These are phyloP conservation scores for Carterocephalus palaemon DNA, from an alignment of 2,888 invertebrate species.

Conservation along the genomic window DNA sequence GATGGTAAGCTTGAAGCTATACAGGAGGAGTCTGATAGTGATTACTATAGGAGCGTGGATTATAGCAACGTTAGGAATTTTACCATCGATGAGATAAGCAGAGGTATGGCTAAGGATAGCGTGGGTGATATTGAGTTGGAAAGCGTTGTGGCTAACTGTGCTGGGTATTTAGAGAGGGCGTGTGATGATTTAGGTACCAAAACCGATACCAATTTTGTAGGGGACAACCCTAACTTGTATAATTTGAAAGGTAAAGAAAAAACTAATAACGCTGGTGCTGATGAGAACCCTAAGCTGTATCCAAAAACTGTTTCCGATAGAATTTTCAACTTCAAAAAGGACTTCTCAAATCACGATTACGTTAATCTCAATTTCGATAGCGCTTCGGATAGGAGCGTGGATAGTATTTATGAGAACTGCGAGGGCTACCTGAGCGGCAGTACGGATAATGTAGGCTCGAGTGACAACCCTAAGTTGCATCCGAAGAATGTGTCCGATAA, in stretches of 20 bases:
- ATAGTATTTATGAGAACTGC: slow-evolving; percentile 44
- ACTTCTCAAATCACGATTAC: slow-evolving; percentile 64
- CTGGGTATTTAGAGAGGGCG: slow-evolving; percentile 41
- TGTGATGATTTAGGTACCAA: too few species aligned
- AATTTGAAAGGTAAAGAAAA: slow-evolving; percentile 28
- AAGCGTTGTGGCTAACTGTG: slow-evolving; percentile 52
- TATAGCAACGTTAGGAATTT: slow-evolving; percentile 52
- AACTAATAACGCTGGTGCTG: slow-evolving; percentile 27
- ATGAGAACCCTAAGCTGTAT: slow-evolving; percentile 46
- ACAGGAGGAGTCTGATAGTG: slow-evolving; percentile 71
- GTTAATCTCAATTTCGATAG: slow-evolving; percentile 54
- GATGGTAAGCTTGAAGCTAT: slow-evolving; percentile 65
- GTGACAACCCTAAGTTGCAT: slow-evolving; percentile 46
- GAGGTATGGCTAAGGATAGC: slow-evolving; percentile 30
- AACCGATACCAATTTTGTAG: too few species aligned
- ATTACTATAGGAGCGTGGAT: slow-evolving; percentile 69
- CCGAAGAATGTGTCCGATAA: slow-evolving; percentile 63
- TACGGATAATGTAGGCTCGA: slow-evolving; percentile 28
- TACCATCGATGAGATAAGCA: slow-evolving; percentile 39
- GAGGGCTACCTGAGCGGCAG: slow-evolving; percentile 39
- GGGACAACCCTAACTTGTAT: too few species aligned
- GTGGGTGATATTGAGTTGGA: slow-evolving; percentile 40
- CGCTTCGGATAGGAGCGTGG: slow-evolving; percentile 7
- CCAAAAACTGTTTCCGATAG: slow-evolving; percentile 63
- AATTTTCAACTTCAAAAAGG: slow-evolving; percentile 68